Base-by-base conservation (phyloP, 2,797 vertebrate species). In the Etheostoma perlongum region DNA sequence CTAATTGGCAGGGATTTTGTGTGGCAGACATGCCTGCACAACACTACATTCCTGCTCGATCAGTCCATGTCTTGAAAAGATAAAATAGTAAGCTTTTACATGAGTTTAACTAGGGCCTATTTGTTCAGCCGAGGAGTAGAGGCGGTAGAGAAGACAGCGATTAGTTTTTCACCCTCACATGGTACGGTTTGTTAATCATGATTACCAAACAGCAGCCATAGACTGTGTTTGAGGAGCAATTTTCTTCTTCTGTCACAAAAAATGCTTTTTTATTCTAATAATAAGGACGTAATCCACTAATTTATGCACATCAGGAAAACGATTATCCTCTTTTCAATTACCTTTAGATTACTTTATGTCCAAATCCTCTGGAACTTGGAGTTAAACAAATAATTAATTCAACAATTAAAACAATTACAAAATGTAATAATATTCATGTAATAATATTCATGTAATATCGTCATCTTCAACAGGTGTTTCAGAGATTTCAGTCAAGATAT, bases 21-120 rank as follows among this genome's bases (percentile, higher is more conserved):
- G 62, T 30, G 30, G 5, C 44, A 67, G 67, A 51, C 78, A 2
- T 74, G 53, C 19, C 82, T 46, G 47, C 64, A 42, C 33, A 62
- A 25, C 53, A 4, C 72, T 27, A 53, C 82, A n/a, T 81, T 76
- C 71, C 75, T 76, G 12, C 63, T 25, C 14, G 9, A 71, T 67
- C 59, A 40, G 53, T 77, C 72, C 66, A 76, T 71, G 69, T 64
- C 75, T 51, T 53, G 64, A 42, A 33, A 59, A 58, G 66, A 84
- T 72, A 63, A 86, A 79, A 54, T 27, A 64, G 48, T 52, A 51
- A 74, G 55, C 58, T 63, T 66, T 69, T 46, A 54, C 11, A 14
- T 66, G 48, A 65, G 72, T 78, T 77, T 19, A 63, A 58, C 57
- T 51, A 30, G 23, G 18, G n/a, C 47, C 8, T 33, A 51, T 72